phyloP scores from a whole-genome alignment of 2,888 invertebrate genomes.

The Synergus japonicus region DNA sequence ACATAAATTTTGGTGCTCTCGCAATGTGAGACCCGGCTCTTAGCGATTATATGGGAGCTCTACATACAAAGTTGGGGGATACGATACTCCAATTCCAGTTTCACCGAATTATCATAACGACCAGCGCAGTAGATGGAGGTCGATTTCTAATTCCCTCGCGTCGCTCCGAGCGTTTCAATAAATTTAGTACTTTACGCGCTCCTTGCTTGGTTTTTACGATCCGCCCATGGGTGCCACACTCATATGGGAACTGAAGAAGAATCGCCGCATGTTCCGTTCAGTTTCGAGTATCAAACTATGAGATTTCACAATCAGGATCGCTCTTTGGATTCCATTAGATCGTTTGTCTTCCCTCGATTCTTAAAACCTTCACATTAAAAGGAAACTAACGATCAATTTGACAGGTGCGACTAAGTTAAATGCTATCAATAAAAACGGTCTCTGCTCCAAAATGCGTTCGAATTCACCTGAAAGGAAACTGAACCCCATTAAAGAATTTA shows the following conservation, averaged over 20 bases:
- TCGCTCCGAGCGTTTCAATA: conserved; percentile 42
- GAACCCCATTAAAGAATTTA: not conserved
- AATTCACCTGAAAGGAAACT: not conserved
- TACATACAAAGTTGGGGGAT: conserved; percentile 38
- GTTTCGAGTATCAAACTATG: conserved; percentile 17
- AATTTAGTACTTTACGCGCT: conserved; percentile 38
- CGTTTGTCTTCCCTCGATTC: conserved; percentile 37
- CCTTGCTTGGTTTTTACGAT: conserved; percentile 37
- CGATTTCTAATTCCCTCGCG: conserved; percentile 40
- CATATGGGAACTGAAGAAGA: conserved; percentile 37
- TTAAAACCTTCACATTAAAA: conserved; percentile 31
- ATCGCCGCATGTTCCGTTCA: conserved; percentile 23
- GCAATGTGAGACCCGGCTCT: conserved; percentile 29
- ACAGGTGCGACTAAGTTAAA: conserved; percentile 39
- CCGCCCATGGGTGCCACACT: conserved; percentile 40
- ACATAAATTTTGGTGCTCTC: conserved; percentile 36
- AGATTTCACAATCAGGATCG: conserved; percentile 40
- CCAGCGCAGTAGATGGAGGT: conserved; percentile 40
- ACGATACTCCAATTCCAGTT: conserved; percentile 41
- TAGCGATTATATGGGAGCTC: conserved; percentile 34
- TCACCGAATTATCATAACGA: conserved; percentile 40
- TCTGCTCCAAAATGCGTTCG: not conserved
- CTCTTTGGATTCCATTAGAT: conserved; percentile 35
- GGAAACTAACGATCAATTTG: conserved; percentile 16
- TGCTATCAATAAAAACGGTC: conserved; percentile 19